Evolutionary conservation across 2,797 vertebrate species (phyloP).

Genomic region (Heteromormyrus szaboi): DNA sequence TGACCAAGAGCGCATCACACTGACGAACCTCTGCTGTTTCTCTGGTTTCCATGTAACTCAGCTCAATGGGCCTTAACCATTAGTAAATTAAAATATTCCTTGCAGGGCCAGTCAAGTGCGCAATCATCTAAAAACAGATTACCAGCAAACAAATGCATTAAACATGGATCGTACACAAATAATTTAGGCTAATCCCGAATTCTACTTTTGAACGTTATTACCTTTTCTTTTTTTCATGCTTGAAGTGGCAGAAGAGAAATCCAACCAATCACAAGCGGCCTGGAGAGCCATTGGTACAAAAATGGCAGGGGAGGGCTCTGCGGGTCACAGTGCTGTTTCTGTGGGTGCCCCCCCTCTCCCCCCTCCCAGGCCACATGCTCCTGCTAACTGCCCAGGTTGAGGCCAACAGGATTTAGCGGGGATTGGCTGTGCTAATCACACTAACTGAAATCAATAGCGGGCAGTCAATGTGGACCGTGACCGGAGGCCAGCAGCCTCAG

Average conservation of each 20-base stretch:
- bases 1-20: neutral
- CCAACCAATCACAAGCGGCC: neutral
- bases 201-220: neutral
- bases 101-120: neutral
- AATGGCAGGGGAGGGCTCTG: neutral
- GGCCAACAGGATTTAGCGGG: slow-evolving; percentile 27
- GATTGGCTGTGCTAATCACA: slow-evolving; percentile 45
- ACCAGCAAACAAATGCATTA: neutral
- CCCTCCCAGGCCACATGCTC: neutral
- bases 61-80: neutral
- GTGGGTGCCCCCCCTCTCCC: too few relatives aligned
- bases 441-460: slow-evolving; percentile 52
- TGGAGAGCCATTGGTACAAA: neutral
- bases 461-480: slow-evolving; percentile 16
- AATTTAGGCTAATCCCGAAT: neutral
- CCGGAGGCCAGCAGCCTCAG: slow-evolving; percentile 28
- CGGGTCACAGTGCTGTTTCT: neutral
- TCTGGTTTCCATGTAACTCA: neutral
- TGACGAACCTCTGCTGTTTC: neutral
- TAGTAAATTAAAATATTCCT: neutral
- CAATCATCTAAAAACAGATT: neutral
- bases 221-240: neutral
- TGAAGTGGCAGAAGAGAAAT: neutral
- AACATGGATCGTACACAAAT: neutral
- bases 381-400: neutral